Evolutionary conservation across 1,140 invertebrate genomes (phyloP), one percentile per base, ranked within the genome.

Genomic region (Anastatus disparis): DNA sequence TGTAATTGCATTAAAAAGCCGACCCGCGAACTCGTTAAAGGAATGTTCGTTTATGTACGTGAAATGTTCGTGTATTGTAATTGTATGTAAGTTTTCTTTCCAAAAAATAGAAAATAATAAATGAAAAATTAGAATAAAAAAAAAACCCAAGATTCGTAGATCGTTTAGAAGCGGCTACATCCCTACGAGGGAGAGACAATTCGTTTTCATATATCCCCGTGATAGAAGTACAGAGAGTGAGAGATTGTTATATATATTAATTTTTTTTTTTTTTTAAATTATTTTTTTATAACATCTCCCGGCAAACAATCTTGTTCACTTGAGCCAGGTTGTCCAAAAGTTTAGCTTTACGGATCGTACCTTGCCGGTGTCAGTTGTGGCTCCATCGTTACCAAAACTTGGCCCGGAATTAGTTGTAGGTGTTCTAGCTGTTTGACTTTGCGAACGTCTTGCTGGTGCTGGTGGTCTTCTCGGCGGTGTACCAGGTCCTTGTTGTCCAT

Each of bases 271-370:
- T n/a, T n/a, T n/a, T n/a, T n/a, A n/a, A n/a, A n/a, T n/a, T n/a
- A n/a, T n/a, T n/a, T n/a, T n/a, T n/a, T 35, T 6, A 35, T 35
- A 35, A 6, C 24, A 17, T 50, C 46, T 50, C 46, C 10, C 46
- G 24, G 22, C 15, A 20, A 1, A 31, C 29, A 35, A n/a, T n/a
- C n/a, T n/a, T n/a, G 20, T 29, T 71, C 75, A 82, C 77, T 88
- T 88, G 87, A 91, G 86, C 89, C 89, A 90, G 85, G 82, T 86
- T 82, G 81, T 89, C 89, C 90, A 90, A 84, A 91, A 89, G 82
- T 85, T 87, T 80, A 88, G 87, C 84, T 89, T 90, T 77, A 86
- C 82, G 79, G 89, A 85, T 85, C 90, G 89, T 91, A 91, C 90
- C 89, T 91, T 91, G 83, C 87, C 87, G 81, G 83, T 87, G 79